Evolutionary conservation across 2,888 invertebrate species (phyloP), one percentile per base, ranked within the genome.

Genomic region (Auanema freiburgensis): DNA sequence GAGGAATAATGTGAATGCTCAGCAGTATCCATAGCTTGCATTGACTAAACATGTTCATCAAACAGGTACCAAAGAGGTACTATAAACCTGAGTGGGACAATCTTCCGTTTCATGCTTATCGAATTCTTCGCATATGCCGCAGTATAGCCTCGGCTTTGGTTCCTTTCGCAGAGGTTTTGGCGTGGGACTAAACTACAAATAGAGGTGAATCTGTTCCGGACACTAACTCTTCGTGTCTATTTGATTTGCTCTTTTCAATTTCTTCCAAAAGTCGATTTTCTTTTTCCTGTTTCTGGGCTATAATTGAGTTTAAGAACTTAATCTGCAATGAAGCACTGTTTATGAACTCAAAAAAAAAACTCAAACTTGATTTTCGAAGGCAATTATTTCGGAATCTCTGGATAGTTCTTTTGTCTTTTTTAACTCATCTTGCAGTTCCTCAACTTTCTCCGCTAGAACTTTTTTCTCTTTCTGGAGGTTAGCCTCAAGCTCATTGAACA

Each of bases 71-170:
- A 16, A 21, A 10, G 10, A 21, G 8, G 14, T 8, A 14, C 11
- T 8, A 24, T n/a, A n/a, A n/a, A 53, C 23, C 63, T 59, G 58
- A 16, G 8, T 11, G 1, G 95, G 94, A 84, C 96, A 97, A 84
- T 97, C 96, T 85, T 96, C 96, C 0, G 96, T 97, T 85, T 97
- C 95, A 84, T 97, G 97, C 62, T 90, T 87, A 87, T 97, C 96
- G 87, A 96, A 97, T 84, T 90, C 89, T 87, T 96, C 96, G 85
- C 96, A 97, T 80, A 95, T 96, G 88, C 97, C 96, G 88, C 96
- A 97, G 88, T 92, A 96, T 83, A 91, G 86, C 24, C 96, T 90
- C 49, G 92, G 92, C 2, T 92, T 89, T 14, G 40, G 33, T 25
- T 62, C 57, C 46, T 61, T 59, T 44, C 16, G 43, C 14, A 43